Conservation (phyloP, 2,888 invertebrate genomes). For the Abrostola tripartita region DNA sequence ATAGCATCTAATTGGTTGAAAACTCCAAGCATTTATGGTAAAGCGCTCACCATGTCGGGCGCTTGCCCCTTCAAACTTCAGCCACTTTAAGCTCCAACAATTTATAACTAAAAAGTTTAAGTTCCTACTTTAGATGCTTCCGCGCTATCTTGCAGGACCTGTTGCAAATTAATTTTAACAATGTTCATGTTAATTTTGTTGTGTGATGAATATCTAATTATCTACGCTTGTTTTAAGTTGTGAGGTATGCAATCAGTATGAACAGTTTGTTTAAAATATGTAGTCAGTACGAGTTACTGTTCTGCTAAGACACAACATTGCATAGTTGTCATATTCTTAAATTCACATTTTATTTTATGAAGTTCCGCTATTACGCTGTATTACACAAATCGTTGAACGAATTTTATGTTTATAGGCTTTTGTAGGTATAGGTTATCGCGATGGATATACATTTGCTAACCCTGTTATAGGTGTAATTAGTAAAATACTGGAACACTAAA, state of each 20-base stretch:
- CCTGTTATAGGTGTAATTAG: too few species aligned
- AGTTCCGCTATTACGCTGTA: too few species aligned
- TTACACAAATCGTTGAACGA: too few species aligned
- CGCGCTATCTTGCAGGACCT: conserved; percentile 42
- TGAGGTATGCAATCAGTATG: not conserved
- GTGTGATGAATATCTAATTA: conserved; percentile 29
- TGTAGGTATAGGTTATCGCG: too few species aligned
- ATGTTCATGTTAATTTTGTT: conserved; percentile 49
- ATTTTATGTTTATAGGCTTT: too few species aligned
- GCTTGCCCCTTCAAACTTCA: conserved; percentile 47
- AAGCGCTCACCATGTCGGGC: conserved; percentile 13
- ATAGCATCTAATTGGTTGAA: not conserved
- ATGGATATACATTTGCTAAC: too few species aligned
- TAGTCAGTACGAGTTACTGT: not conserved
- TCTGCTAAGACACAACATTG: not conserved
- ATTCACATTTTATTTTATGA: not conserved
- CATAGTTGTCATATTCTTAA: not conserved
- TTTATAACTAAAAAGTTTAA: conserved; percentile 60
- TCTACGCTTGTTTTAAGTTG: conserved; percentile 9
- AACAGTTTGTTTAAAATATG: conserved; percentile 3
- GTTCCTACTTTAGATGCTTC: conserved; percentile 54
- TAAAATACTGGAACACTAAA: too few species aligned
- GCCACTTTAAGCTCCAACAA: conserved; percentile 54
- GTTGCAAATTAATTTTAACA: conserved; percentile 53
- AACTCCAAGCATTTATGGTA: conserved; percentile 22